phyloP scores from a whole-genome alignment of 2,888 invertebrate species.

The Ormyrus thymus region DNA sequence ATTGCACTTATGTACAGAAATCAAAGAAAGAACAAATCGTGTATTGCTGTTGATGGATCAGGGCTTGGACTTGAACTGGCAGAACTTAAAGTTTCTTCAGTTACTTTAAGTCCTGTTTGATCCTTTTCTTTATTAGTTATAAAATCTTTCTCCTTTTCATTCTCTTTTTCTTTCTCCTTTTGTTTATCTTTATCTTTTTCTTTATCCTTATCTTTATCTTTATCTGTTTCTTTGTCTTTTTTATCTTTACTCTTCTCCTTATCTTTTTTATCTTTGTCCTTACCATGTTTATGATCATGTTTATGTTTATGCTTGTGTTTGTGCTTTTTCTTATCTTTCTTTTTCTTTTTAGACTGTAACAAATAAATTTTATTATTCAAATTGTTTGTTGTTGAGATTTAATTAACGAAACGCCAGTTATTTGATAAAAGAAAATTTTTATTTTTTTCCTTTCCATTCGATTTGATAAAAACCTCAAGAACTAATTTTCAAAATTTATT shows the following conservation, averaged over 20 bases:
- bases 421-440: constrained; percentile 40
- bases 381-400: neutral
- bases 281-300: constrained; percentile 79
- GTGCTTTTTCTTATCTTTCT: constrained; percentile 95
- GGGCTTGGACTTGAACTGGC: constrained; percentile 86
- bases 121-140: constrained; percentile 76
- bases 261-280: constrained; percentile 76
- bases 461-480: neutral
- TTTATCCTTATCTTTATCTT: constrained; percentile 75
- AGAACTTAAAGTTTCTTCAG: constrained; percentile 86
- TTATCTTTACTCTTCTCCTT: constrained; percentile 84
- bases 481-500: neutral
- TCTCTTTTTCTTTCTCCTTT: constrained; percentile 79
- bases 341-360: constrained; percentile 79
- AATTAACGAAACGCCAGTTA: constrained; percentile 2
- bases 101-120: constrained; percentile 79
- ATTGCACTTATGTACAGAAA: constrained; percentile 32
- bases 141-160: constrained; percentile 76
- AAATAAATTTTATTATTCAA: neutral
- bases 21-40: constrained; percentile 69
- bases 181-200: constrained; percentile 84
- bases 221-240: constrained; percentile 76
- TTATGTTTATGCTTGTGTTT: constrained; percentile 82
- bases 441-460: neutral
- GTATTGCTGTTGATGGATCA: constrained; percentile 73